Evolutionary conservation across 2,113 vertebrate genomes (phyloP).

Genomic region (Tenrec ecaudatus): DNA sequence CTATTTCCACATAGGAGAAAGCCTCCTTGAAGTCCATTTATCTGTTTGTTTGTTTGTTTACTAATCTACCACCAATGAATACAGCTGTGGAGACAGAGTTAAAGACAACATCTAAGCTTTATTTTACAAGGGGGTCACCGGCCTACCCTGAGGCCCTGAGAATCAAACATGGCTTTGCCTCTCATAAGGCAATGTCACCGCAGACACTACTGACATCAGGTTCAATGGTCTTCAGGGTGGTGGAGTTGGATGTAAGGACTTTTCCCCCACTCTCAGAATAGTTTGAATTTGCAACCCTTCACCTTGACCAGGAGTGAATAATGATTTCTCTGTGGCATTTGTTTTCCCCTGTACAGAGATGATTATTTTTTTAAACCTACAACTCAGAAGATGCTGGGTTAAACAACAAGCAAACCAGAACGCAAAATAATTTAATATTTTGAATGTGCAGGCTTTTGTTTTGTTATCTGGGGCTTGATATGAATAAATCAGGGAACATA

Average conservation of each 20-base stretch:
- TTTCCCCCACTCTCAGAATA: not conserved
- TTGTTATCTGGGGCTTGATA: conserved; percentile 8
- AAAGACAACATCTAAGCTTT: not conserved
- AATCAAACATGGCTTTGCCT: not conserved
- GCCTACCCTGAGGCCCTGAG: not conserved
- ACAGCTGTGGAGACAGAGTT: not conserved
- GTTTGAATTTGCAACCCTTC: conserved; percentile 40
- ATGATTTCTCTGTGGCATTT: not conserved
- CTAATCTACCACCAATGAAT: not conserved
- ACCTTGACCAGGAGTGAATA: not conserved
- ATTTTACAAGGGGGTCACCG: not conserved
- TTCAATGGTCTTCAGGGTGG: not conserved
- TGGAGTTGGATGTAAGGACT: not conserved
- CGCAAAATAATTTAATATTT: not conserved
- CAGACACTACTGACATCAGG: not conserved
- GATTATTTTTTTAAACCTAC: not conserved
- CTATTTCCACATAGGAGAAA: not conserved
- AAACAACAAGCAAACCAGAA: not conserved
- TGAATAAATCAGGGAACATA: conserved; percentile 26
- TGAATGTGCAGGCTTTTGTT: not conserved
- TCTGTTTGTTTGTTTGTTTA: not conserved
- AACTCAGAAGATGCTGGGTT: not conserved
- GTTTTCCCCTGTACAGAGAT: not conserved
- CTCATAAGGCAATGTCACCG: conserved; percentile 32
- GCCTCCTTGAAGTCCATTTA: not conserved